Evolutionary conservation across 30 jellyfish, hydroid and myxozoan species (phyloP), one percentile per base, ranked within the genome.

Genomic region (Catostylus mosaicus): DNA sequence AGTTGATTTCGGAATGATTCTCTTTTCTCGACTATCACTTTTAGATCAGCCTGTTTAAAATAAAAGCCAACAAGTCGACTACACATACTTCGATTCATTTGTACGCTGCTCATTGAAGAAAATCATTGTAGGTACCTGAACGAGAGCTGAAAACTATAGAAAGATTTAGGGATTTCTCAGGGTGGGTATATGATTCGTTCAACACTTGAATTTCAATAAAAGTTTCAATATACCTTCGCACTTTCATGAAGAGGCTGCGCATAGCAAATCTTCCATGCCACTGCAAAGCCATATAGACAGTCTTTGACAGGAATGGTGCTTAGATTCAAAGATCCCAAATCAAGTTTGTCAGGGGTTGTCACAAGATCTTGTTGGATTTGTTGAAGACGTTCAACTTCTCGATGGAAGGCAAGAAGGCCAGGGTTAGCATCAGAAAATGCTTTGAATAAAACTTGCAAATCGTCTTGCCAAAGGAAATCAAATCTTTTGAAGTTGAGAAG

Each of bases 241-340:
- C 60, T 57, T n/a, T 77, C 88, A 47, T 84, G 97, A 11, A 90
- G 36, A 22, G 87, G 81, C 34, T 90, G 90, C 16, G 94, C 87
- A 50, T 85, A 90, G 78, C 97, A 90, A 46, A 85, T 78, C 51
- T 84, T 90, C 97, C 97, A 90, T 14, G 95, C 95, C 45, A 84
- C 54, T 0, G 90, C 90, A 50, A 90, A 78, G 38, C 97, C 97
- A 24, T 40, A 67, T 60, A 90, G 64, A 26, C 84, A 83, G 64
- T 90, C 93, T 70, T 84, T 90, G 43, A 90, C 67, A 29, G 97
- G 90, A 33, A 89, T 52, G 0, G 95, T 37, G 32, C 88, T 67
- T 36, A 90, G 72, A 0, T 67, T 71, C 51, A 90, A 37, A 16
- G 94, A 67, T 14, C 96, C 94, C n/a, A 74, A 35, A 27, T 52